Conservation (phyloP, 2,888 invertebrate genomes). For the Lacanobia wlatinum region DNA sequence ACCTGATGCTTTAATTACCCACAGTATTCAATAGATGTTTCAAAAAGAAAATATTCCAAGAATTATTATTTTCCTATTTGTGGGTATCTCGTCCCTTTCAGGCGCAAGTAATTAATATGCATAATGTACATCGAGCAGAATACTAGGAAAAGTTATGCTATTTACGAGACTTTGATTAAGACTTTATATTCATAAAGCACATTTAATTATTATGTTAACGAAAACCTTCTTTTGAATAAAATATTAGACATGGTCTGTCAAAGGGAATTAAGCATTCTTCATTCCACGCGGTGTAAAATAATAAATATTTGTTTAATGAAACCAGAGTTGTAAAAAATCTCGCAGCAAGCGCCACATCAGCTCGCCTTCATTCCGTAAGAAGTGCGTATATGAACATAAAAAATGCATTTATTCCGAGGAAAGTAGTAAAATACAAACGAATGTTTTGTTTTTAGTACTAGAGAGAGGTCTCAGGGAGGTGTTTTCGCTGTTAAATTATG, state of each 20-base stretch:
- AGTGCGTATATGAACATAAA: constrained; percentile 76
- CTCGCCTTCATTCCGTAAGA: constrained; percentile 69
- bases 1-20: constrained; percentile 46
- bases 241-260: constrained; percentile 87
- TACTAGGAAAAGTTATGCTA: constrained; percentile 86
- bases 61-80: constrained; percentile 69
- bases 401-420: constrained; percentile 84
- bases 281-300: constrained; percentile 73
- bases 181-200: constrained; percentile 90
- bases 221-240: constrained; percentile 89
- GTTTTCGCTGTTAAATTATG: constrained; percentile 90
- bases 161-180: constrained; percentile 87
- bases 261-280: constrained; percentile 85
- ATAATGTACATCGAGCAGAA: constrained; percentile 86
- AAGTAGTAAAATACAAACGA: constrained; percentile 88
- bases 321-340: constrained; percentile 49
- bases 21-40: constrained; percentile 42
- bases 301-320: constrained; percentile 74
- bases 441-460: constrained; percentile 89
- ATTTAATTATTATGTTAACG: constrained; percentile 91
- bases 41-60: constrained; percentile 62
- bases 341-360: constrained; percentile 53
- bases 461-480: constrained; percentile 84
- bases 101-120: constrained; percentile 84
- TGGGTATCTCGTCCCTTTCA: constrained; percentile 66